phyloP scores from a whole-genome alignment of 1,140 invertebrate genomes.

The Alviniconcha marisindica region DNA sequence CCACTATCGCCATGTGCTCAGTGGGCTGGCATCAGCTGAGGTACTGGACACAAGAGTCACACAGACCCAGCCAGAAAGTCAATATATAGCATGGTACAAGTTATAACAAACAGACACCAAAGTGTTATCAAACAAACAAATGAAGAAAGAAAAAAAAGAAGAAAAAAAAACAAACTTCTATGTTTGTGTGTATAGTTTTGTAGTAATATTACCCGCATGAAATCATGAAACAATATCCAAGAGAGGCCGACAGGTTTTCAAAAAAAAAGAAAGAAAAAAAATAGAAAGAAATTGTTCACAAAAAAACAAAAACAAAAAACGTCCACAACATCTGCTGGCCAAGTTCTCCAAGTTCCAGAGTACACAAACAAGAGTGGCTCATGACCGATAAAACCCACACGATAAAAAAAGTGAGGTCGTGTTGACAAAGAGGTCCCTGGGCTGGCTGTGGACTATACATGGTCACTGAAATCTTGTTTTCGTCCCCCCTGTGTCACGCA shows the following conservation, averaged over 20 bases:
- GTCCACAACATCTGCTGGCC: no score
- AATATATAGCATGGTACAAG: no score
- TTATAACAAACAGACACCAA: no score
- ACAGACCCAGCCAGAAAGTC: not conserved
- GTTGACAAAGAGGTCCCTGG: no score
- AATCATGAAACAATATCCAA: slow-evolving; percentile 12
- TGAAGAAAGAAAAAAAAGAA: not conserved
- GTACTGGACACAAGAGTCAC: slow-evolving; percentile 14
- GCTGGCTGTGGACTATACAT: no score
- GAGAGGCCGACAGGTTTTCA: not conserved
- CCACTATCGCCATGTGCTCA: no score
- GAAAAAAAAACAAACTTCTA: slow-evolving; percentile 2
- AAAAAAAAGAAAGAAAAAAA: slow-evolving; percentile 5
- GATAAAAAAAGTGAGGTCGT: not conserved
- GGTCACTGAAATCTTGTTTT: no score
- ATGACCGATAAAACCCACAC: not conserved
- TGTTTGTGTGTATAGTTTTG: slow-evolving; percentile 28
- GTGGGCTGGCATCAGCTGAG: no score
- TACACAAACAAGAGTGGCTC: no score
- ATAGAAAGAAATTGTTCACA: not conserved
- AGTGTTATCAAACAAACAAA: not conserved
- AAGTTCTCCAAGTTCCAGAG: no score
- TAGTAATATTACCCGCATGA: slow-evolving; percentile 29
- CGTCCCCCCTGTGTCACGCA: no score
- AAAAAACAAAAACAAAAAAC: no score